Percentiles rank a stretch among this genome's conserved stretches.
These are phyloP conservation scores for Trypoxylus dichotomus DNA, from an alignment of 1,140 invertebrate species.

Conservation along the genomic window DNA sequence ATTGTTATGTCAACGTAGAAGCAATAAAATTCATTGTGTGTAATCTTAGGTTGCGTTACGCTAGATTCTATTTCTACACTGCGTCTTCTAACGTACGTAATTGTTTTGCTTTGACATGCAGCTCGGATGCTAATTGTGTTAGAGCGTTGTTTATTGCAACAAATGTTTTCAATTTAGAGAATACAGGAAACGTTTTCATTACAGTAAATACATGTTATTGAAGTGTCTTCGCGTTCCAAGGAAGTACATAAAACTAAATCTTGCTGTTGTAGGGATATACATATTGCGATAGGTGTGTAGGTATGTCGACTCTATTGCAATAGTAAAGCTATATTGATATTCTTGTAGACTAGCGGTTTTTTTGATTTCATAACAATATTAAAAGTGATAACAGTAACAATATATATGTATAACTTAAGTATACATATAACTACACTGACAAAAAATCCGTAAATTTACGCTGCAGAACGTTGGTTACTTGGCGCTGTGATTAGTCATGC, in stretches of 20 bases:
- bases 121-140: conserved; percentile 3
- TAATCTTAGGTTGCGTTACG: conserved; percentile 4
- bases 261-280: no score
- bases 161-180: neutral
- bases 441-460: no score
- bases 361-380: no score
- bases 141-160: neutral
- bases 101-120: conserved; percentile 12
- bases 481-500: no score
- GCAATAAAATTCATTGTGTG: conserved; percentile 22
- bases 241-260: neutral
- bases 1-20: conserved; percentile 5
- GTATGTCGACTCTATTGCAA: no score
- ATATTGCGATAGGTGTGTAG: no score
- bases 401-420: no score
- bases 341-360: no score
- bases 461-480: no score
- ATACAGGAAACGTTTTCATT: neutral
- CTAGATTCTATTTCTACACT: neutral
- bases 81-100: conserved; percentile 3
- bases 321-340: no score
- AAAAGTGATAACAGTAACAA: no score
- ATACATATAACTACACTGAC: no score
- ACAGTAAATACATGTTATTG: neutral
- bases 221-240: neutral